Evolutionary conservation across 2,113 vertebrate genomes (phyloP).

Genomic region (Odobenus rosmarus): DNA sequence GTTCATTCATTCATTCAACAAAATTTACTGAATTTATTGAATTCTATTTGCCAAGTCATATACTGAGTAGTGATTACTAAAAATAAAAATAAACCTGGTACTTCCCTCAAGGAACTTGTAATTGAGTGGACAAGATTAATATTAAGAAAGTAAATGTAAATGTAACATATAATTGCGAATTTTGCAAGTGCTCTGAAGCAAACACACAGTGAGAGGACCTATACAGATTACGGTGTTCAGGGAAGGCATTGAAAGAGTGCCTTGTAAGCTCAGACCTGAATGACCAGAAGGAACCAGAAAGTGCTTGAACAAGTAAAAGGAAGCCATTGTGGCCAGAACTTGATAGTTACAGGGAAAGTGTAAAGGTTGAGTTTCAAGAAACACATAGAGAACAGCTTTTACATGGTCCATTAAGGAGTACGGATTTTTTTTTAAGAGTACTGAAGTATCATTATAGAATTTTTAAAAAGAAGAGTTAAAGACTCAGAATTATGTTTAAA

Average conservation of each 20-base stretch:
- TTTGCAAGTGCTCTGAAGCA: not conserved
- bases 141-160: not conserved
- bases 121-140: not conserved
- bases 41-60: not conserved
- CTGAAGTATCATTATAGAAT: not conserved
- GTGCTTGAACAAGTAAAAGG: not conserved
- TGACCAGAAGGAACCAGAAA: not conserved
- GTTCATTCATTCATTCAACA: not conserved
- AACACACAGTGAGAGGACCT: not conserved
- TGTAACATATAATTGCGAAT: not conserved
- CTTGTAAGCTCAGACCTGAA: not conserved
- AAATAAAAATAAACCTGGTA: not conserved
- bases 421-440: not conserved
- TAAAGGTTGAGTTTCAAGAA: not conserved
- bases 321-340: not conserved
- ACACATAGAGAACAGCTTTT: not conserved
- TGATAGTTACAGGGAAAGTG: not conserved
- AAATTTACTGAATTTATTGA: not conserved
- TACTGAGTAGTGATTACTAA: not conserved
- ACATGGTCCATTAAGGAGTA: not conserved
- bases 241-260: not conserved
- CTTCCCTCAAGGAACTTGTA: not conserved
- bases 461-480: not conserved
- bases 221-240: not conserved
- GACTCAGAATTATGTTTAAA: conserved; percentile 5